These are phyloP conservation scores for Numida meleagris DNA, from an alignment of 2,113 vertebrate species.

Conservation along the genomic window DNA sequence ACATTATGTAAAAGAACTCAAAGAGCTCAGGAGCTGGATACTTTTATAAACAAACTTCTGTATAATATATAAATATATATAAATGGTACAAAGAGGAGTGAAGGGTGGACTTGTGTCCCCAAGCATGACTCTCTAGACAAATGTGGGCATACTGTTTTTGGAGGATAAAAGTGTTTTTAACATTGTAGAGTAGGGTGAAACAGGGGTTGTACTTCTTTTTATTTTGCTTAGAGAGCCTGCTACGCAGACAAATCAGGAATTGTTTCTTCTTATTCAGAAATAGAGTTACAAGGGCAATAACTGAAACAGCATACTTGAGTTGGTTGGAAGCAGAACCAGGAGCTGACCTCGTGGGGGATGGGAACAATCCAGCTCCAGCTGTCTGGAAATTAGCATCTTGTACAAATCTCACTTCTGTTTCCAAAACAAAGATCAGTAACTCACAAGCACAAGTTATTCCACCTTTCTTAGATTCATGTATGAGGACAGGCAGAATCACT, in stretches of 20 bases:
- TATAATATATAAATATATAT: too few relatives aligned
- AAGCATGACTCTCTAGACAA: background rate
- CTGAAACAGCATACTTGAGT: background rate
- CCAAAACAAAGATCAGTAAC: background rate
- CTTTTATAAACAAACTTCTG: background rate
- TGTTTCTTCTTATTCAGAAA: background rate
- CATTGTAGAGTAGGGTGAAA: background rate
- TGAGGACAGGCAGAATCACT: background rate
- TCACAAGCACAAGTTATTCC: rapidly evolving
- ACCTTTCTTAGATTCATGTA: background rate
- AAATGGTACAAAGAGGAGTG: background rate
- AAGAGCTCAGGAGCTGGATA: background rate
- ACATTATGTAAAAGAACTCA: background rate
- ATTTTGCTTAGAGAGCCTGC: background rate
- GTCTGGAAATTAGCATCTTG: background rate
- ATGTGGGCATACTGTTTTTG: background rate
- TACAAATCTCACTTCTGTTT: background rate
- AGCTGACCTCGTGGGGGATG: background rate
- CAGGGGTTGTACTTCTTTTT: background rate
- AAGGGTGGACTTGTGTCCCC: background rate
- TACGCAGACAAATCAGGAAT: background rate
- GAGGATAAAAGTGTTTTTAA: background rate
- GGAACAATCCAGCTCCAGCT: background rate
- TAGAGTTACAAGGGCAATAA: background rate
- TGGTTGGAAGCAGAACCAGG: background rate